phyloP scores from a whole-genome alignment of 2,797 vertebrate species.

The Mormyrops boulengeri region DNA sequence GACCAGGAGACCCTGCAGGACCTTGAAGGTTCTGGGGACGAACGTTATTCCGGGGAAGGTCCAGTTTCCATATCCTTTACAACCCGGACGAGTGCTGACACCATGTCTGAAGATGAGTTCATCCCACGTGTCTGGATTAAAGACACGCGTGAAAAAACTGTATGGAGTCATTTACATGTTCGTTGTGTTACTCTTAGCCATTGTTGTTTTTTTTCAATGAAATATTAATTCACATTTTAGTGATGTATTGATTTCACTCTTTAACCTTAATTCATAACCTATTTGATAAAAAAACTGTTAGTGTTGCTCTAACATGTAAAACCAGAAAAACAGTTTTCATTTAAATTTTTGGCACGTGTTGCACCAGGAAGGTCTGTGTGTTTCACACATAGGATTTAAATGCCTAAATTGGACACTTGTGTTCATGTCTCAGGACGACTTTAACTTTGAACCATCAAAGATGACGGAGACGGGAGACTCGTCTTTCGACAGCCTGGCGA shows the following conservation, averaged over 20 bases:
- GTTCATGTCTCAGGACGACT: slow-evolving; percentile 9
- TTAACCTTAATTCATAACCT: neutral
- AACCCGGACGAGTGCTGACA: neutral
- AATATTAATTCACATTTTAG: neutral
- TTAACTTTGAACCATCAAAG: neutral
- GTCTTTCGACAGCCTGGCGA: neutral
- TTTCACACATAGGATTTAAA: neutral
- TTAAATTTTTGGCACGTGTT: neutral
- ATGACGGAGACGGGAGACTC: neutral
- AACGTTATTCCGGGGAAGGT: neutral
- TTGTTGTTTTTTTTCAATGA: neutral
- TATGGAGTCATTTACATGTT: neutral
- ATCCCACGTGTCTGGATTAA: neutral
- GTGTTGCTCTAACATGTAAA: neutral
- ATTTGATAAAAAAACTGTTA: neutral
- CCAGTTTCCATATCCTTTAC: neutral
- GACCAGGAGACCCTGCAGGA: neutral
- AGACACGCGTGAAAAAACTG: neutral
- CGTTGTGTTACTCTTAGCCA: neutral
- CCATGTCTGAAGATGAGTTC: neutral
- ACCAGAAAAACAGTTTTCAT: neutral
- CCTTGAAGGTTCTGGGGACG: neutral
- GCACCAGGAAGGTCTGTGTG: neutral
- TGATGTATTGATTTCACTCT: neutral
- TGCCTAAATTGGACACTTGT: neutral